Conservation (phyloP, 2,797 vertebrate species). For the Eurystomus glaucurus region DNA sequence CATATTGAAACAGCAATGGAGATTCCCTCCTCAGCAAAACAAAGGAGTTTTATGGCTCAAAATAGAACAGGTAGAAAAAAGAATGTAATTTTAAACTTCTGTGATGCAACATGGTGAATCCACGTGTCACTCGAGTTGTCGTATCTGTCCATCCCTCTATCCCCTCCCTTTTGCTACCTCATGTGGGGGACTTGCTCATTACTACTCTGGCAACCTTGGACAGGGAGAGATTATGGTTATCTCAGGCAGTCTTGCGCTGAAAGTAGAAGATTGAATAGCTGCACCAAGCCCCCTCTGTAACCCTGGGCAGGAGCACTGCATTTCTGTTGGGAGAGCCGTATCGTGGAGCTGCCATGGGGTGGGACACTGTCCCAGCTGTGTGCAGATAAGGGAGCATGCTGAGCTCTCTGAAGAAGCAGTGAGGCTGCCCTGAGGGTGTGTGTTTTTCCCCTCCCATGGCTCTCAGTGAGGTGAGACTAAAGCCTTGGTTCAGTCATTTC, state of each 20-base stretch:
- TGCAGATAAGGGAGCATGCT: not conserved
- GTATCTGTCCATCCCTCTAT: not conserved
- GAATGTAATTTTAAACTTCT: not conserved
- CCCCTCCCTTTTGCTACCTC: not conserved
- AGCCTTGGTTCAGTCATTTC: not conserved
- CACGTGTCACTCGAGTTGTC: not conserved
- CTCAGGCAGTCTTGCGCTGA: not conserved
- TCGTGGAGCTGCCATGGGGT: not conserved
- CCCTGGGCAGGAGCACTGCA: not conserved
- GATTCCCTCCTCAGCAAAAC: slow-evolving; percentile 30
- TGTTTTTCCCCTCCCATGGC: not conserved
- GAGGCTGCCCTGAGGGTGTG: not conserved
- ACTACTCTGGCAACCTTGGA: not conserved
- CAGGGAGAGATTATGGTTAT: not conserved
- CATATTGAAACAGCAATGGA: slow-evolving; percentile 17
- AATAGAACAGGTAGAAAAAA: slow-evolving; percentile 4
- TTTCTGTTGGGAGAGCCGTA: not conserved
- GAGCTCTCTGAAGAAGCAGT: not conserved
- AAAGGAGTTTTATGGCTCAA: not conserved
- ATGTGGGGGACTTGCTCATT: fast-evolving
- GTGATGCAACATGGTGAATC: not conserved
- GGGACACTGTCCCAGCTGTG: not conserved
- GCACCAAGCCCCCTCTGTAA: not conserved
- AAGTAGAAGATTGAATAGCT: not conserved
- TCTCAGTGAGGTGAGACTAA: not conserved